A percentile compares a stretch with the other conserved stretches of the same genome.
phyloP scores from a whole-genome alignment of 2,888 invertebrate genomes.

The Nemotelus pantherinus region DNA sequence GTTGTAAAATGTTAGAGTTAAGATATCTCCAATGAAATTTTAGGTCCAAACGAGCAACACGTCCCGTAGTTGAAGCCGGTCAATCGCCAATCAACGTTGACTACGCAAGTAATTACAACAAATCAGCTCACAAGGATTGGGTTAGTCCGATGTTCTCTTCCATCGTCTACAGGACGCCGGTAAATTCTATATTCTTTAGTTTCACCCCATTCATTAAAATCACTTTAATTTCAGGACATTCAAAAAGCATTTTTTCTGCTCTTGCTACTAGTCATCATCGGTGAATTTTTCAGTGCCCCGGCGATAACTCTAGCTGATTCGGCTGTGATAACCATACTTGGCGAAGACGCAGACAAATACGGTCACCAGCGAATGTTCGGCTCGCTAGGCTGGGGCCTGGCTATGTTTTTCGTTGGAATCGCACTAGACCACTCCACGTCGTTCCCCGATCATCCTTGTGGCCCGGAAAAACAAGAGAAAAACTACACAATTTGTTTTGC shows the following conservation, averaged over 20 bases:
- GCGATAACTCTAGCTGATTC: slow-evolving; percentile 95
- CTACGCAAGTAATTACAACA: slow-evolving; percentile 80
- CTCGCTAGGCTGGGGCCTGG: slow-evolving; percentile 96
- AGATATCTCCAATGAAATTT: not conserved
- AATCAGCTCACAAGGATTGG: slow-evolving; percentile 75
- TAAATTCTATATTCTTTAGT: slow-evolving; percentile 51
- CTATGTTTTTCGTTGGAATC: slow-evolving; percentile 96
- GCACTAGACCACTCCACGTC: slow-evolving; percentile 96
- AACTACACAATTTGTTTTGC: slow-evolving; percentile 99
- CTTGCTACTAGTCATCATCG: slow-evolving; percentile 90
- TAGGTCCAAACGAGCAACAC: slow-evolving; percentile 50
- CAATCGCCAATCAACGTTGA: slow-evolving; percentile 80
- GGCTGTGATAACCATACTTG: slow-evolving; percentile 87
- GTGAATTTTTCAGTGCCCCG: slow-evolving; percentile 97
- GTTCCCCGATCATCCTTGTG: slow-evolving; percentile 93
- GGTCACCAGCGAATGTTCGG: slow-evolving; percentile 99
- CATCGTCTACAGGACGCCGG: slow-evolving; percentile 84
- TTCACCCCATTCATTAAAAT: not conserved
- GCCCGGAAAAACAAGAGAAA: slow-evolving; percentile 88
- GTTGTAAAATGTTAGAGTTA: too few species aligned
- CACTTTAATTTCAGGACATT: slow-evolving; percentile 71
- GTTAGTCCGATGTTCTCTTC: slow-evolving; percentile 92
- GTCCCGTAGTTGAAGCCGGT: slow-evolving; percentile 65
- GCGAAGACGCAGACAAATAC: slow-evolving; percentile 89
- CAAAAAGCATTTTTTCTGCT: slow-evolving; percentile 96